Evolutionary conservation across 2,888 invertebrate genomes (phyloP).

Genomic region (Phasia obesa): DNA sequence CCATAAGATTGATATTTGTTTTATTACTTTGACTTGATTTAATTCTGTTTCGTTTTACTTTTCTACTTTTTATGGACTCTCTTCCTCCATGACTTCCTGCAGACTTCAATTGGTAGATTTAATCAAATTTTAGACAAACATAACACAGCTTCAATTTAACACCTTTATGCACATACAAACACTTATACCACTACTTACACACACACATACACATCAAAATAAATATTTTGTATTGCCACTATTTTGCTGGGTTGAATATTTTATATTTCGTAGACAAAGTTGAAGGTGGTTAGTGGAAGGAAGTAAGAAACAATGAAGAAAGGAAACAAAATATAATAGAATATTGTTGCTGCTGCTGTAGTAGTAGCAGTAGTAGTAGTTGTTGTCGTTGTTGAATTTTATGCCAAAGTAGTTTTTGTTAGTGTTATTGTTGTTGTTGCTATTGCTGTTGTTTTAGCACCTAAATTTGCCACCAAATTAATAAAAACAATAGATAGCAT

Average conservation of each 20-base stretch:
- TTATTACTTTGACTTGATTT: conserved; percentile 64
- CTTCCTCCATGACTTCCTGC: conserved; percentile 15
- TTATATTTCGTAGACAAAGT: conserved; percentile 47
- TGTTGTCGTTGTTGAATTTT: conserved; percentile 50
- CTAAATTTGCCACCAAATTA: conserved; percentile 62
- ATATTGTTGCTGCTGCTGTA: conserved; percentile 46
- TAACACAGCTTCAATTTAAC: conserved; percentile 42
- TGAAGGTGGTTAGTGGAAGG: conserved; percentile 30
- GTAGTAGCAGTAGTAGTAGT: not conserved
- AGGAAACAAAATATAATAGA: not conserved
- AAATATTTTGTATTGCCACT: conserved; percentile 45
- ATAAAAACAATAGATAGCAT: conserved; percentile 35
- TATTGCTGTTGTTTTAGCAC: conserved; percentile 34
- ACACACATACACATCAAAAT: conserved; percentile 8
- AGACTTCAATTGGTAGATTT: conserved; percentile 40
- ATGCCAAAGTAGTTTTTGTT: conserved; percentile 8
- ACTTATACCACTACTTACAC: not conserved
- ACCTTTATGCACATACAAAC: conserved; percentile 37
- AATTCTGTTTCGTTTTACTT: conserved; percentile 54
- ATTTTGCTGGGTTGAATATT: conserved; percentile 51
- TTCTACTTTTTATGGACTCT: conserved; percentile 2
- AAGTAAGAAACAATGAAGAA: not conserved
- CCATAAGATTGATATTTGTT: conserved; percentile 50
- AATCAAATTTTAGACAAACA: conserved; percentile 32
- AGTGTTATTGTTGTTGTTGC: not conserved